Evolutionary conservation across 1,140 invertebrate species (phyloP).

Genomic region (Acyrthosiphon pisum): DNA sequence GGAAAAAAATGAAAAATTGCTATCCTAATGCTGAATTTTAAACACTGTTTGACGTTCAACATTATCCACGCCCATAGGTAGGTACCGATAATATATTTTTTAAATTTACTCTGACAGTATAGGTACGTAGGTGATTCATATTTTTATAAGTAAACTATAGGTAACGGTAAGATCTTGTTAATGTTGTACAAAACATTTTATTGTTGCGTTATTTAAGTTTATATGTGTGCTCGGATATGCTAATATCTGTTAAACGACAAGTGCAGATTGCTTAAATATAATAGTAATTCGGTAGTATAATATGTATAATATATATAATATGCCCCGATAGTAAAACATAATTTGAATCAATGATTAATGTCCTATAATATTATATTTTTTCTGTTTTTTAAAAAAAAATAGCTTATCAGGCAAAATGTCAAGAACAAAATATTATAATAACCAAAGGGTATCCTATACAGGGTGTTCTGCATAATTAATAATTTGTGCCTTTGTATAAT

Average conservation of each 20-base stretch:
- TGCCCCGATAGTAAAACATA: not conserved
- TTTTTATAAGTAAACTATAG: not conserved
- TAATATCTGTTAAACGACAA: not conserved
- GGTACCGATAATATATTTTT: not conserved
- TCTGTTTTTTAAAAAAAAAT: not conserved
- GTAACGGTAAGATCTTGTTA: too few relatives aligned
- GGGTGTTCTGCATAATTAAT: not conserved
- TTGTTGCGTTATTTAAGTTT: not conserved
- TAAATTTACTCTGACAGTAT: not conserved
- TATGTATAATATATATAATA: too few relatives aligned
- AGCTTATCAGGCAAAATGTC: not conserved
- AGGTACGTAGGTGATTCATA: not conserved
- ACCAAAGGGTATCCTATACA: not conserved
- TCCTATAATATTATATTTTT: not conserved
- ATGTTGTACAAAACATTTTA: not conserved
- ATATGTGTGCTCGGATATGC: not conserved
- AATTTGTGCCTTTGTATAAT: conserved; percentile 7
- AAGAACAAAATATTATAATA: conserved; percentile 4
- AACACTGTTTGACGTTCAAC: too few relatives aligned
- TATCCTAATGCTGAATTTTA: not conserved
- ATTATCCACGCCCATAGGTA: too few relatives aligned
- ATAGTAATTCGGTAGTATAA: not conserved
- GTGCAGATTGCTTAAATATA: not conserved
- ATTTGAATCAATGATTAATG: not conserved
- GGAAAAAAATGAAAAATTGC: not conserved